Evolutionary conservation across 2,113 vertebrate genomes (phyloP), one percentile per base, ranked within the genome.

Genomic region (Noturus placidus): DNA sequence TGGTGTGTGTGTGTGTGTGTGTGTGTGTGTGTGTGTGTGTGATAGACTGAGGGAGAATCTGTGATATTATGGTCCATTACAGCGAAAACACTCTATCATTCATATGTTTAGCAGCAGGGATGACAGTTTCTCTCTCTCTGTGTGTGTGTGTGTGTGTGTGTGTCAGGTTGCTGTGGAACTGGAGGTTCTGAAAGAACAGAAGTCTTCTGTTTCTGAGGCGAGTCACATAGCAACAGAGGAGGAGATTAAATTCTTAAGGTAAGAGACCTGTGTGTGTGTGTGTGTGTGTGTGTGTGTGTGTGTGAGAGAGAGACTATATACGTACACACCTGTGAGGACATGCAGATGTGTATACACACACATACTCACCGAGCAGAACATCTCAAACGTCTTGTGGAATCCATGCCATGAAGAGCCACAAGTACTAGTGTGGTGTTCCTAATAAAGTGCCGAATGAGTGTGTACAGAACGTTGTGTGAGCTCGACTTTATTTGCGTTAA

Each of bases 221-320:
- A 91, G 33, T 76, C 88, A 91, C 87, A 82, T 56, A 35, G 84
- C 81, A 80, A 91, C 91, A 89, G 93, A 89, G 54, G 95, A 96
- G 69, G 95, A 96, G 89, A 88, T 93, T 87, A 84, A 52, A 88
- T 90, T 93, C 59, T 94, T 95, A 87, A 95, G 95, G 95, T 95
- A 91, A 57, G 33, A 52, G 33, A 76, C 2, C 54, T 74, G 70
- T 72, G 54, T 56, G 54, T 56, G 54, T 56, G 54, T 56, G 54
- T 56, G 15, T 4, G 63, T 67, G 63, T 67, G 65, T 69, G 65
- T 33, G n/a, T 56, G 30, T 14, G 30, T 70, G 46, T 70, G 25
- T 20, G 17, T n/a, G 65, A 59, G 19, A 0, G 27, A 20, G 5
- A 35, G 46, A 50, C 46, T 50, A 50, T 50, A 50, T 50, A 10